Conservation (phyloP, 2,797 vertebrate genomes). For the Streptopelia turtur region DNA sequence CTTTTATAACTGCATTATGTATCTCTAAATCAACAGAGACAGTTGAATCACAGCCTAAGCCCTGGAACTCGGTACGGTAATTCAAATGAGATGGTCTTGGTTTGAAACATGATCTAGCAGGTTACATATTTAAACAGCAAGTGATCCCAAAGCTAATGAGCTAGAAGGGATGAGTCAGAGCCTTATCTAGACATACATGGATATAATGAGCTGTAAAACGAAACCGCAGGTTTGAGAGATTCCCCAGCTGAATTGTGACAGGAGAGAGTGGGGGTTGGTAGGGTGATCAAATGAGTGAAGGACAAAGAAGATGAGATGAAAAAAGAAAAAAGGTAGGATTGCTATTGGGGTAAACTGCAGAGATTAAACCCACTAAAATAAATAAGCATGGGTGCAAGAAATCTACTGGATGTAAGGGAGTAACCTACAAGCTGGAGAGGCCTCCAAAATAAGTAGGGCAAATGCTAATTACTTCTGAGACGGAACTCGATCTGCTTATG, state of each 20-base stretch:
- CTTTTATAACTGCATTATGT: neutral
- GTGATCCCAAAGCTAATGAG: conserved; percentile 6
- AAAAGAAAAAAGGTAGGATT: neutral
- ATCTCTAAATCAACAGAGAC: neutral
- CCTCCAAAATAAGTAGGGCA: neutral
- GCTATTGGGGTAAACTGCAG: neutral
- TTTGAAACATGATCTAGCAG: conserved; percentile 24
- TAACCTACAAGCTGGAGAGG: neutral
- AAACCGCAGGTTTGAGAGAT: neutral
- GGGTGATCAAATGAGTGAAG: neutral
- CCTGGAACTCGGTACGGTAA: neutral
- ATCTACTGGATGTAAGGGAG: neutral
- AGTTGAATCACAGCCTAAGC: neutral
- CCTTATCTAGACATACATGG: neutral
- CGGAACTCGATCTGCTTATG: neutral
- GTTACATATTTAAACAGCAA: conserved; percentile 9
- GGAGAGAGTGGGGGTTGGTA: neutral
- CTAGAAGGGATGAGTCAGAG: conserved; percentile 12
- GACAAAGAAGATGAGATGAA: neutral
- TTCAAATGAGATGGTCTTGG: neutral
- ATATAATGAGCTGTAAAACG: neutral
- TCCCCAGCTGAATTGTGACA: conserved; percentile 13
- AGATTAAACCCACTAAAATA: neutral
- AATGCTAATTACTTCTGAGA: neutral
- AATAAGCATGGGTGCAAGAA: neutral